Evolutionary conservation across 2,888 invertebrate species (phyloP).

Genomic region (Hydraecia micacea): DNA sequence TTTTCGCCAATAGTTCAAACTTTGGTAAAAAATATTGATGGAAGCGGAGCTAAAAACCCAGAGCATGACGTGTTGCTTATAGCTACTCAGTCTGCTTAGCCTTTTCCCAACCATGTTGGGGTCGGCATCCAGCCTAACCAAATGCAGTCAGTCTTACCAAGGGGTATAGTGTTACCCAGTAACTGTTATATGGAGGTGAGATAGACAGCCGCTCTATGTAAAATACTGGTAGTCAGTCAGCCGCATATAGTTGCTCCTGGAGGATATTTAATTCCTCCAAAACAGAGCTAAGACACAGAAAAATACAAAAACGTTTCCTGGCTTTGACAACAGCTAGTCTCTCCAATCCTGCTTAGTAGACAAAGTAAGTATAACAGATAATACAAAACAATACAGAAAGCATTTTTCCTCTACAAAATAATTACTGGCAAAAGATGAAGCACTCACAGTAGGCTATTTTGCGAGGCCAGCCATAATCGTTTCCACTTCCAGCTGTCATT

Average conservation of each 20-base stretch:
- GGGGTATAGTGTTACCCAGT: not conserved
- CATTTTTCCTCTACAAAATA: constrained; percentile 61
- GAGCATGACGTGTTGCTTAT: no score
- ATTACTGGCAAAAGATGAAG: constrained; percentile 60
- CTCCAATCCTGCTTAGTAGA: constrained; percentile 28
- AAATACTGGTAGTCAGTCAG: not conserved
- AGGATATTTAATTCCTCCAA: not conserved
- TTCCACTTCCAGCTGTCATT: constrained; percentile 67
- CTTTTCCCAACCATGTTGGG: no score
- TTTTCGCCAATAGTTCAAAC: no score
- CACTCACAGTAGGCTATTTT: constrained; percentile 60
- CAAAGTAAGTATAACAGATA: constrained; percentile 39
- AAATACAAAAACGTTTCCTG: constrained; percentile 38
- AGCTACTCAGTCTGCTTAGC: no score
- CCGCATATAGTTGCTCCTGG: not conserved
- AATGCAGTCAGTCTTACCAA: no score
- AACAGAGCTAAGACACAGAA: constrained; percentile 2
- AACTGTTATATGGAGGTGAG: not conserved
- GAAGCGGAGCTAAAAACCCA: not conserved
- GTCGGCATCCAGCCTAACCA: no score
- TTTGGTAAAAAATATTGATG: not conserved
- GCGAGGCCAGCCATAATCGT: constrained; percentile 62
- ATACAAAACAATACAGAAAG: constrained; percentile 48
- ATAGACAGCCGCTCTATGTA: not conserved
- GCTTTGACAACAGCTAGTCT: constrained; percentile 27